phyloP scores from a whole-genome alignment of 2,113 vertebrate species.

The Oryzias curvinotus region DNA sequence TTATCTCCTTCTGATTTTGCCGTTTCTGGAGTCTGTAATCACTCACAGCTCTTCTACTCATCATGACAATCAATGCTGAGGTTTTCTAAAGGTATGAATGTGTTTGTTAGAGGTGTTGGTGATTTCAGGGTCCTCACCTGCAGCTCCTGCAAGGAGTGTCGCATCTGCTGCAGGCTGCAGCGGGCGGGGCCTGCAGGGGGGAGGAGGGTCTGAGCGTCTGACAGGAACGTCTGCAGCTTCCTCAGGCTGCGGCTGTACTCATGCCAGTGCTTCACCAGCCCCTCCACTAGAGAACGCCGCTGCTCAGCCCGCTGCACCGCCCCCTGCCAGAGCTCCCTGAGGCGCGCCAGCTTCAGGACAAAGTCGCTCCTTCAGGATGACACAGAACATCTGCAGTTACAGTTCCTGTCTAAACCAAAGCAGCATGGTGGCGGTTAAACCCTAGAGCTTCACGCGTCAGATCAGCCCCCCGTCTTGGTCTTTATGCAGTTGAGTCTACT shows the following conservation, averaged over 20 bases:
- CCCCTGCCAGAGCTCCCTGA: conserved; percentile 86
- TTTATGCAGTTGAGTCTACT: no score
- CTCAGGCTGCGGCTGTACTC: conserved; percentile 75
- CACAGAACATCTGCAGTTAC: no score
- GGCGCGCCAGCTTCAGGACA: conserved; percentile 80
- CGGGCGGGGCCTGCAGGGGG: conserved; percentile 69
- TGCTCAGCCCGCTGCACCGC: conserved; percentile 75
- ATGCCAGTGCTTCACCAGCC: conserved; percentile 81
- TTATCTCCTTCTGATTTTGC: no score
- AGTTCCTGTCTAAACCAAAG: no score
- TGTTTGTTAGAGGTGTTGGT: no score
- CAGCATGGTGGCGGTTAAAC: no score
- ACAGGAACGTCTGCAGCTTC: conserved; percentile 80
- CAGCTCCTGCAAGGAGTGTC: conserved; percentile 75
- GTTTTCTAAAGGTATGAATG: no score
- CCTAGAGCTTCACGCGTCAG: no score
- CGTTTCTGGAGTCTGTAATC: no score
- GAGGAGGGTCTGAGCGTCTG: conserved; percentile 68
- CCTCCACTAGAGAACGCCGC: conserved; percentile 77
- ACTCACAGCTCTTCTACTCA: no score
- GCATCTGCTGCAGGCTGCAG: conserved; percentile 76
- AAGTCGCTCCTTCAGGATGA: conserved; percentile 80
- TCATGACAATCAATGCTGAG: no score
- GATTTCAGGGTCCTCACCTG: conserved; percentile 30
- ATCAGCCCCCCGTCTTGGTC: no score